Evolutionary conservation across 2,888 invertebrate genomes (phyloP), one percentile per base, ranked within the genome.

Genomic region (Gortyna flavago): DNA sequence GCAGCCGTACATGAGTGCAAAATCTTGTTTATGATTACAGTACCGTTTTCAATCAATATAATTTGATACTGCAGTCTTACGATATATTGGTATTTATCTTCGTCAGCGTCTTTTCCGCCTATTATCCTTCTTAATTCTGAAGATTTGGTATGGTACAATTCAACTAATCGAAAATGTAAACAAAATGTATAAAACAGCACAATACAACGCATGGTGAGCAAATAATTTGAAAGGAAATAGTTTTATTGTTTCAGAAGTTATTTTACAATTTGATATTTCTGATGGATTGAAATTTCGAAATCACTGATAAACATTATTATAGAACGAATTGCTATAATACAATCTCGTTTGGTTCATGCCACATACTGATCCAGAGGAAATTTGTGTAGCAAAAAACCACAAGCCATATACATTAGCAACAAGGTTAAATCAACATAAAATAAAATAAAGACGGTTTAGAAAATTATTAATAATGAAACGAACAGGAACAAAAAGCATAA

Each of bases 61-160:
- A 61, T 0, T 66, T 83, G n/a, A 38, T 25, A n/a, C 59, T 72
- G 48, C 8, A 81, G 35, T 77, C 70, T 77, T 48, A 81, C 85
- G 0, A 83, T 41, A 13, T 73, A 83, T 32, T 32, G 72, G 32
- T 67, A 71, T 54, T 73, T 48, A 2, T 35, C 38, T 61, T 85
- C 85, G 18, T 62, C 72, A 21, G 72, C 72, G 29, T 77, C 29
- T 29, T 7, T 21, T 32, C 83, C 83, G 0, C 85, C 83, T 16
- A 77, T 77, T 2, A 83, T 44, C 18, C 85, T 68, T 54, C 66
- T 51, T 5, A 44, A 3, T 48, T 38, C 6, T 38, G 44, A 29
- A 32, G 25, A 21, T 29, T 1, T 1, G 3, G 8, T n/a, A 41
- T 32, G 25, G 0, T 48, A 4, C 2, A 21, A 41, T 21, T 70